A percentile compares a stretch with the other conserved stretches of the same genome.
Evolutionary conservation across 2,797 vertebrate genomes (phyloP).

Genomic region (Liasis olivaceus): DNA sequence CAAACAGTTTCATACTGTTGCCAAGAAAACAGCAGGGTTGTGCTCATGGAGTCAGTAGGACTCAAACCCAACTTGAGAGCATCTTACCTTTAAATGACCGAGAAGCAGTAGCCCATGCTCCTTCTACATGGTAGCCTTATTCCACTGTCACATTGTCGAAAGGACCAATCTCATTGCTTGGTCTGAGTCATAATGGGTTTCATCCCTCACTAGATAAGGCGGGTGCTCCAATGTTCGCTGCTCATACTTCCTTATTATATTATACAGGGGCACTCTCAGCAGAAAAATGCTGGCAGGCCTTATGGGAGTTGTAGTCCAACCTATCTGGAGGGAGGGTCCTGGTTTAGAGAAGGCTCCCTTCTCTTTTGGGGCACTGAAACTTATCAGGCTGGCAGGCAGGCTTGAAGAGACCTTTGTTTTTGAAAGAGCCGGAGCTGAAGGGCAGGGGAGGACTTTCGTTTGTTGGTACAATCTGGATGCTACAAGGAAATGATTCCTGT

Average conservation of each 20-base stretch:
- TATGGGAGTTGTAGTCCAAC: not conserved
- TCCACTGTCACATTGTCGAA: not conserved
- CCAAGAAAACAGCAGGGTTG: not conserved
- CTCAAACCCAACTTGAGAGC: not conserved
- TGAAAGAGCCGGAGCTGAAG: not conserved
- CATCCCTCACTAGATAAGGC: no score
- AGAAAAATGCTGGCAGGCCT: not conserved
- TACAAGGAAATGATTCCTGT: constrained; percentile 24
- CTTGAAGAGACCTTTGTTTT: not conserved
- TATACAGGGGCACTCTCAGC: not conserved
- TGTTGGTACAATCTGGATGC: constrained; percentile 16
- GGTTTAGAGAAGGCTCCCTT: not conserved
- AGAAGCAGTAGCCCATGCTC: not conserved
- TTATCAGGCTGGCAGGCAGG: not conserved
- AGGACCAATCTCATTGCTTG: not conserved
- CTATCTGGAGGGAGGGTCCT: not conserved
- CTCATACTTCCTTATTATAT: not conserved
- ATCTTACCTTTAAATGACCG: not conserved
- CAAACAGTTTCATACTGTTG: not conserved
- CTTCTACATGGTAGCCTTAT: not conserved
- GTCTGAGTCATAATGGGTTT: not conserved
- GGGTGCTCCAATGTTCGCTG: not conserved
- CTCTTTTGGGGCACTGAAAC: not conserved
- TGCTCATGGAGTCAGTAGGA: not conserved
- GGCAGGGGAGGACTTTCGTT: not conserved